Base-by-base conservation (phyloP, 2,888 invertebrate species). In the Rambutsinella grinnellia region DNA sequence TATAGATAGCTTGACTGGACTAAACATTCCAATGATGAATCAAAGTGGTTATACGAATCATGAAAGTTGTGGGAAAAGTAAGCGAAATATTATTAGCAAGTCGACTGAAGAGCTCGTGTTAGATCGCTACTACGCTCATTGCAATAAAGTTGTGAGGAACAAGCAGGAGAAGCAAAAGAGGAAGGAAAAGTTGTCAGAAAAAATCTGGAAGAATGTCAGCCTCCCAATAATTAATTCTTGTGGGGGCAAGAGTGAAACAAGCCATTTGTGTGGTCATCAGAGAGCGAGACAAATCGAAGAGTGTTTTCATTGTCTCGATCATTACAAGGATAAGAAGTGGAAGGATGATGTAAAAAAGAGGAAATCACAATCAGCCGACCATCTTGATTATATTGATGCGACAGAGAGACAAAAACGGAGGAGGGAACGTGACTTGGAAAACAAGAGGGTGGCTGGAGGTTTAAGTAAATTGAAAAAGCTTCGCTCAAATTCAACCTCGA, bases 121-220 rank as follows among this genome's bases (percentile, higher is more conserved):
- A 6, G 72, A 72, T 44, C 58, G 72, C 53, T 72, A 66, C 46
- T 72, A 66, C 54, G 72, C 72, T 23, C 72, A 72, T 63, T 71
- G 71, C 26, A 71, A 71, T 51, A 71, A 57, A 65, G 57, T 71
- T 2, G 71, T 63, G 15, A 10, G 56, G 3, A 71, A 17, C 49
- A 51, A 49, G 49, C 58, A 44, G 26, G 53, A 60, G 44, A 60
- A 60, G 19, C 15, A 27, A 26, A 54, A 71, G 13, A 44, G 65
- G 10, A 17, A 49, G 5, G 28, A 49, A 13, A 58, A 63, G 1
- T 49, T 72, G 27, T 44, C 66, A 27, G 66, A 72, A 27, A 66
- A 72, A 47, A 56, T 71, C 10, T 72, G 66, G 66, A 72, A 60
- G 46, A 72, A 72, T 60, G 65, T 53, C 3, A 44, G 47, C 24